phyloP scores from a whole-genome alignment of 2,888 invertebrate species.

The Drosophila kuntzei region DNA sequence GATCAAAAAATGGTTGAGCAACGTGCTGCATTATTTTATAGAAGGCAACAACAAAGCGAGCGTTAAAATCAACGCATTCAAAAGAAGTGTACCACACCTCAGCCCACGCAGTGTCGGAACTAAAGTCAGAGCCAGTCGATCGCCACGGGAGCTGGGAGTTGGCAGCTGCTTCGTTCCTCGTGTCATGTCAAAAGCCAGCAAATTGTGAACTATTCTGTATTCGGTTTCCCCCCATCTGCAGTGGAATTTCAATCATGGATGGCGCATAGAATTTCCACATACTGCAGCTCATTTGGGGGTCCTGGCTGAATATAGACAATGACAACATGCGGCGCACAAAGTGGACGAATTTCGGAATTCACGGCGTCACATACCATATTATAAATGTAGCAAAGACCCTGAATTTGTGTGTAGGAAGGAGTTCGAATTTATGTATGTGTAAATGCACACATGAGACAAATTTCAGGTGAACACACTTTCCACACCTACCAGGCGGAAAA shows the following conservation, averaged over 20 bases:
- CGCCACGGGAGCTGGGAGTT: constrained; percentile 10
- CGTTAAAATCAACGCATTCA: constrained; percentile 74
- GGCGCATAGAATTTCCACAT: constrained; percentile 48
- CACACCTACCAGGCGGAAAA: constrained; percentile 35
- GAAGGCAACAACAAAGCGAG: constrained; percentile 47
- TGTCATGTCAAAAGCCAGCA: constrained; percentile 27
- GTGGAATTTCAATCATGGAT: constrained; percentile 60
- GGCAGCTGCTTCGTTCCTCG: constrained; percentile 44
- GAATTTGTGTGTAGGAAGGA: constrained; percentile 12
- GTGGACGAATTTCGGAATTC: constrained; percentile 43
- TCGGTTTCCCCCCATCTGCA: constrained; percentile 30
- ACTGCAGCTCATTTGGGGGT: constrained; percentile 52
- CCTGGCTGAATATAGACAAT: constrained; percentile 7
- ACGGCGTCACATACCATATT: constrained; percentile 43
- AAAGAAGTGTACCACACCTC: constrained; percentile 55
- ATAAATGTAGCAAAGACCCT: constrained; percentile 49
- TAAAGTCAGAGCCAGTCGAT: neutral
- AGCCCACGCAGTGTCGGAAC: neutral
- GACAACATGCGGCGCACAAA: constrained; percentile 36
- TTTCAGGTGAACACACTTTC: constrained; percentile 64
- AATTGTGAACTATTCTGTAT: constrained; percentile 1
- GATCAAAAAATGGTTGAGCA: constrained; percentile 30
- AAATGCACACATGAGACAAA: constrained; percentile 71
- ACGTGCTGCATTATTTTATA: constrained; percentile 35
- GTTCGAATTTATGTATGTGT: constrained; percentile 28